Evolutionary conservation across 2,797 vertebrate genomes (phyloP).

Genomic region (Chlorospingus flavigularis): DNA sequence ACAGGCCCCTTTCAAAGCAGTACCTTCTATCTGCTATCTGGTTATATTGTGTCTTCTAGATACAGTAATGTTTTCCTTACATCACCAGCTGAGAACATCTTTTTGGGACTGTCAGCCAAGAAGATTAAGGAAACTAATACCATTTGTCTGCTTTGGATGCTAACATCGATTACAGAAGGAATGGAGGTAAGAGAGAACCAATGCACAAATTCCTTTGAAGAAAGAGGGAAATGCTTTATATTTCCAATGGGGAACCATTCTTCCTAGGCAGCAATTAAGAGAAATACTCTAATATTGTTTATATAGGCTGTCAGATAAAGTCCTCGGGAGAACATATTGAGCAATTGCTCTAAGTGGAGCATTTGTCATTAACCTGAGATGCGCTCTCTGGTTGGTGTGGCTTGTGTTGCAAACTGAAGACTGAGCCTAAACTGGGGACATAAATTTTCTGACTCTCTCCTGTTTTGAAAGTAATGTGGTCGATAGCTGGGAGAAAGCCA

Average conservation of each 20-base stretch:
- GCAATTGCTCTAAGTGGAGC: neutral
- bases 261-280: neutral
- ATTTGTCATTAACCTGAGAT: neutral
- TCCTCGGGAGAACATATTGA: neutral
- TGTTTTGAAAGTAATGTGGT: neutral
- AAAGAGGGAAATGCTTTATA: neutral
- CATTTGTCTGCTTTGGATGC: neutral
- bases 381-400: fast-evolving
- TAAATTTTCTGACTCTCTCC: conserved; percentile 4
- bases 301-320: neutral
- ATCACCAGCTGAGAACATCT: neutral
- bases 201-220: neutral
- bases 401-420: neutral
- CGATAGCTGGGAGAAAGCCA: neutral
- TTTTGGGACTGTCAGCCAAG: neutral
- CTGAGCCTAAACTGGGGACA: neutral
- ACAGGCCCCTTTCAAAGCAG: neutral
- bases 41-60: neutral
- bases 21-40: neutral
- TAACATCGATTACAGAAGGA: neutral
- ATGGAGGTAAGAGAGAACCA: neutral
- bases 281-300: neutral
- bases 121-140: neutral
- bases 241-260: neutral
- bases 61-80: neutral